These are phyloP conservation scores for Psilopsiagon aymara DNA, from an alignment of 2,113 vertebrate genomes.

Conservation along the genomic window DNA sequence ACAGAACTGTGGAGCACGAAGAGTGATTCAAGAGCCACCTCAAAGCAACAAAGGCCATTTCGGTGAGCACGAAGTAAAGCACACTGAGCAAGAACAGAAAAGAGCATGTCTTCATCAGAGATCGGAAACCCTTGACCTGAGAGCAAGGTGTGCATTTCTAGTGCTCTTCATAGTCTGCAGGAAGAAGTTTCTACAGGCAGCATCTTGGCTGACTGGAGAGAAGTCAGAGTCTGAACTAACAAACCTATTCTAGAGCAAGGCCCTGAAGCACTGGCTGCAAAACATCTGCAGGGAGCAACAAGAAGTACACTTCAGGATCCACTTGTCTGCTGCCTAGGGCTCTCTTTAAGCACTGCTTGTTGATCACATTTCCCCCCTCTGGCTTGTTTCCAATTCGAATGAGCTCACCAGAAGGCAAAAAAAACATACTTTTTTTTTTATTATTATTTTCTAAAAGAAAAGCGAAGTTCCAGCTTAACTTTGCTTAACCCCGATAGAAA, in stretches of 20 bases:
- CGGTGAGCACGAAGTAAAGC: neutral
- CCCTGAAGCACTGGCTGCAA: rapidly evolving
- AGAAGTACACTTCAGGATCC: neutral
- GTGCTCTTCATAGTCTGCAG: neutral
- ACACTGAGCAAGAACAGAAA: rapidly evolving
- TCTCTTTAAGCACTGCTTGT: neutral
- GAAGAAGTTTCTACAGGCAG: neutral
- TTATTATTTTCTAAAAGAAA: neutral
- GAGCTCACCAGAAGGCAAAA: neutral
- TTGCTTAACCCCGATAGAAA: neutral
- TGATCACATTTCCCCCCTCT: neutral
- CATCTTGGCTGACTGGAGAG: neutral
- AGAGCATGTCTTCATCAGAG: rapidly evolving
- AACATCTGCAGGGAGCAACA: neutral
- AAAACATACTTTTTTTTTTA: neutral
- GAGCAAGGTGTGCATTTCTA: neutral
- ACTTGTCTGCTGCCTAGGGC: neutral
- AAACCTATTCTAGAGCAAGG: neutral
- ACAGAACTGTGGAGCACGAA: neutral
- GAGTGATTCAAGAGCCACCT: neutral
- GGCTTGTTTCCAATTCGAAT: neutral
- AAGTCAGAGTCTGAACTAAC: neutral
- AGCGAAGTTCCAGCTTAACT: neutral
- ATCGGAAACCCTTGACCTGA: neutral
- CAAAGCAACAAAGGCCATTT: neutral